phyloP scores from a whole-genome alignment of 2,113 vertebrate genomes.

The Gavia stellata region DNA sequence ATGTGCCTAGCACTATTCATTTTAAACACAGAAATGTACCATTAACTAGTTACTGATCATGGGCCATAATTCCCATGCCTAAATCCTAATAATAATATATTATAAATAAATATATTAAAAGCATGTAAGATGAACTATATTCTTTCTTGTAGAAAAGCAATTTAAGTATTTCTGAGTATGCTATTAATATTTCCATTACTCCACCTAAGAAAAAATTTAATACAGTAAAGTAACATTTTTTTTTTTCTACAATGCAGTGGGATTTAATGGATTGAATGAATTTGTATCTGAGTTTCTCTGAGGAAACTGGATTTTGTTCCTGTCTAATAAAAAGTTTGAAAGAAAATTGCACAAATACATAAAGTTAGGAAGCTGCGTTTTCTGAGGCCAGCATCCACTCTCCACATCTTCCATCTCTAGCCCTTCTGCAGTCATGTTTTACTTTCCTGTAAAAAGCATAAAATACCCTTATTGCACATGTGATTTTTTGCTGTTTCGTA shows the following conservation, averaged over 20 bases:
- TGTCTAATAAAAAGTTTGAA: not conserved
- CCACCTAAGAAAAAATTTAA: not conserved
- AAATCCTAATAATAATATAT: not conserved
- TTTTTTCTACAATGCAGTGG: fast-evolving
- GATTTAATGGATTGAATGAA: not conserved
- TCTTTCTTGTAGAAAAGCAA: not conserved
- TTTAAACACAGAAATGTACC: conserved; percentile 48
- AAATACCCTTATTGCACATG: not conserved
- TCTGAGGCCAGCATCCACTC: not conserved
- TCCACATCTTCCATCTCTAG: not conserved
- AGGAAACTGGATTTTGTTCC: not conserved
- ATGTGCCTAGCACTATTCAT: conserved; percentile 8
- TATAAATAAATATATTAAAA: conserved; percentile 40
- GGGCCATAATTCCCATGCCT: not conserved
- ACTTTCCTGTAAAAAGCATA: not conserved
- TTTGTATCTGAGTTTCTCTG: not conserved
- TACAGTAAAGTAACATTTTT: not conserved
- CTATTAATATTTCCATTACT: conserved; percentile 13
- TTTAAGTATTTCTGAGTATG: conserved; percentile 38
- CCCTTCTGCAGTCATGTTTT: not conserved
- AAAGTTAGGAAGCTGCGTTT: not conserved
- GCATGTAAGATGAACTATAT: not conserved
- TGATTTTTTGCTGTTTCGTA: not conserved
- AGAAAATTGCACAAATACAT: not conserved
- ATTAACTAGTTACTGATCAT: conserved; percentile 62